A percentile compares a stretch with the other conserved stretches of the same genome.
Conservation (phyloP, 2,113 vertebrate species). For the Cynoglossus semilaevis region DNA sequence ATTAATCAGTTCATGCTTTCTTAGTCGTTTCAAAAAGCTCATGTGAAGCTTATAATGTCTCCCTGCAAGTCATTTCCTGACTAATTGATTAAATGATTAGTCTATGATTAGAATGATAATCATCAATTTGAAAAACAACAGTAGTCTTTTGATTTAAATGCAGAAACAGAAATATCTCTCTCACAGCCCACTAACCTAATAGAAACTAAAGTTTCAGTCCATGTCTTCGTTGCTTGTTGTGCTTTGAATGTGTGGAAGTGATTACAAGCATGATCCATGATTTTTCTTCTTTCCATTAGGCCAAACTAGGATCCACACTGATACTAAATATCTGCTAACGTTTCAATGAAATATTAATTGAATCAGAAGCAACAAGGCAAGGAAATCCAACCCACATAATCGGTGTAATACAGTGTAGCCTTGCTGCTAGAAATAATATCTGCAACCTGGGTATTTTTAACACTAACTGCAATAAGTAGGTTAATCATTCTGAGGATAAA, state of each 20-base stretch:
- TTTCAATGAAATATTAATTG: not conserved
- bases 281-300: not conserved
- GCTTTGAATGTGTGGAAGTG: constrained; percentile 56
- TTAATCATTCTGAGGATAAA: constrained; percentile 36
- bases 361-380: too few relatives aligned
- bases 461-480: not conserved
- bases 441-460: not conserved
- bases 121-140: too few relatives aligned
- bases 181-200: too few relatives aligned
- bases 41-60: not conserved
- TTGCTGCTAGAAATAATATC: too few relatives aligned
- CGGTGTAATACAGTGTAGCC: too few relatives aligned
- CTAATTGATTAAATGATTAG: too few relatives aligned
- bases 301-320: not conserved
- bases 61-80: constrained; percentile 3
- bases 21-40: not conserved
- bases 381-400: too few relatives aligned
- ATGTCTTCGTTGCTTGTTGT: not conserved
- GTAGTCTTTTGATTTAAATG: not conserved
- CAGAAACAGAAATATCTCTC: too few relatives aligned
- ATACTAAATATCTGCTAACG: not conserved
- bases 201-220: not conserved
- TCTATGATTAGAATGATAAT: too few relatives aligned
- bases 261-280: constrained; percentile 83
- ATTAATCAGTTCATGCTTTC: not conserved